These are phyloP conservation scores for Mormyrops attenuatus DNA, from an alignment of 2,797 vertebrate species.

Conservation along the genomic window DNA sequence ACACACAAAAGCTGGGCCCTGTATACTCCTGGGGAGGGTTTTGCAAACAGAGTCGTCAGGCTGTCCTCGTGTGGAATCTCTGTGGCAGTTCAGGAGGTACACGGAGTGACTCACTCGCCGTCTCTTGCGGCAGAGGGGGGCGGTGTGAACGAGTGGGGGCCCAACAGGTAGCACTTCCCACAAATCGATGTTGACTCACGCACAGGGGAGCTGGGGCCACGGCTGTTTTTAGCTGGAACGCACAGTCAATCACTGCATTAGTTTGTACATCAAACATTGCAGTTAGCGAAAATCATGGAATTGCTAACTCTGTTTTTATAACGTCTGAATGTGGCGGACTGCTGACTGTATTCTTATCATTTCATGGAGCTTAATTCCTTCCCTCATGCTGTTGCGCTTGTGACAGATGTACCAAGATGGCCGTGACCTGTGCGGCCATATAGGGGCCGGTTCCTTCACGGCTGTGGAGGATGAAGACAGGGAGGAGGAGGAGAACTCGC, in stretches of 20 bases:
- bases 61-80: background rate
- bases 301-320: background rate
- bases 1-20: background rate
- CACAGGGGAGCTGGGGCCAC: background rate
- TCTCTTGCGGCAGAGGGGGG: background rate
- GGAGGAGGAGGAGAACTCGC: constrained; percentile 23
- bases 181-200: constrained; percentile 4
- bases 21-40: background rate
- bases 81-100: background rate
- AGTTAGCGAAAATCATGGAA: background rate
- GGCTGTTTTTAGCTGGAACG: background rate
- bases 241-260: background rate
- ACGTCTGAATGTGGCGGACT: background rate
- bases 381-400: constrained; percentile 33
- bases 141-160: background rate
- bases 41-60: background rate
- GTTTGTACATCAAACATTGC: background rate
- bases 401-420: constrained; percentile 70
- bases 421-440: constrained; percentile 69
- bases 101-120: constrained; percentile 1
- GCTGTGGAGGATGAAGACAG: constrained; percentile 59
- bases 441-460: constrained; percentile 65
- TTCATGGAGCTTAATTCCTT: background rate
- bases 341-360: background rate
- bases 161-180: background rate